Evolutionary conservation across 2,797 vertebrate genomes (phyloP).

Genomic region (Periparus ater): DNA sequence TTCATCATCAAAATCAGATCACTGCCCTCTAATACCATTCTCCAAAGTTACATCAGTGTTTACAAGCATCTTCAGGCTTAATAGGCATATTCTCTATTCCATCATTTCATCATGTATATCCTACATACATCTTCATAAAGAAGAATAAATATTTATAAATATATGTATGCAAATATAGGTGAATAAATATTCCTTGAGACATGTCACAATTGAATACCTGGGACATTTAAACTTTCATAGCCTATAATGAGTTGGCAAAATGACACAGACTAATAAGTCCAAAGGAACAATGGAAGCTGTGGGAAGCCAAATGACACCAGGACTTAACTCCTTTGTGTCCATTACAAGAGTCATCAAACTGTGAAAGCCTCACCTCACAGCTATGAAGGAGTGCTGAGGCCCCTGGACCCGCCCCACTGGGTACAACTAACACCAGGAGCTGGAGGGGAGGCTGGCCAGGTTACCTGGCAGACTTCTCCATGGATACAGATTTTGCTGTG

Average conservation of each 20-base stretch:
- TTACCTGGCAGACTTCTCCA: neutral
- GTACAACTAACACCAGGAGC: neutral
- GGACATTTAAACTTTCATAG: neutral
- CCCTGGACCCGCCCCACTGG: rapidly evolving
- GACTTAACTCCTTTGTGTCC: neutral
- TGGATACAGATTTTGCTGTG: neutral
- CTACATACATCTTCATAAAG: neutral
- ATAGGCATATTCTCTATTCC: neutral
- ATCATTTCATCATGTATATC: neutral
- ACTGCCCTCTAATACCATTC: neutral
- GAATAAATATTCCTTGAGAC: neutral
- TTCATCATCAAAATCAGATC: neutral
- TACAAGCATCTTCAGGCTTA: neutral
- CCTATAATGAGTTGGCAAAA: neutral
- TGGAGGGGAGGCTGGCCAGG: neutral
- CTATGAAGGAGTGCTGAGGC: neutral
- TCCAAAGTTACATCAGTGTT: neutral
- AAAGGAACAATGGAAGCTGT: neutral
- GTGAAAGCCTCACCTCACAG: neutral
- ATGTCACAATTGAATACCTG: neutral
- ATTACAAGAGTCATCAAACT: neutral
- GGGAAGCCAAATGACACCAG: neutral
- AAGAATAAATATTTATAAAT: neutral
- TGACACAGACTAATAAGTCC: neutral
- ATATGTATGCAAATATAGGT: neutral